Evolutionary conservation across 2,888 invertebrate species (phyloP), one percentile per base, ranked within the genome.

Genomic region (Baccha elongata): DNA sequence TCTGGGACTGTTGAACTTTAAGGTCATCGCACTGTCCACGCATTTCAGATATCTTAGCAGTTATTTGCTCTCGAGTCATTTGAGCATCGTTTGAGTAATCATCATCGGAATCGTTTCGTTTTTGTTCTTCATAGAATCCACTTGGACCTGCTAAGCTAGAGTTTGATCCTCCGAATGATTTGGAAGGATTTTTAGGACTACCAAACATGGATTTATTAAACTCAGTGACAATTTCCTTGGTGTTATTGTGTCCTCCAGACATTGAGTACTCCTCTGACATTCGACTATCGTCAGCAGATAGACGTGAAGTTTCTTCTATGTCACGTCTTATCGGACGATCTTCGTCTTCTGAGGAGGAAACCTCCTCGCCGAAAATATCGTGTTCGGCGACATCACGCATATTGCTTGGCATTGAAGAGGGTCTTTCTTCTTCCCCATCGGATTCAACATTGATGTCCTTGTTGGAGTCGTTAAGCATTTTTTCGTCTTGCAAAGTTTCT

Each of bases 301-400:
- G 91, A 50, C 93, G 93, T 85, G 95, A 96, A 26, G 92, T 94
- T 86, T 97, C 97, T 86, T 96, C 97, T 85, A 96, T 91, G 87
- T 96, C 96, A 2, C 87, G 87, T 2, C 95, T 94, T 90, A 95
- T 95, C 2, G 62, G 93, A 13, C 92, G 91, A 73, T 94, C 94
- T 85, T 95, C 95, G 52, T 92, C 89, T 84, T 96, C 96, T 37
- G 97, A 97, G 86, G 98, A 97, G 87, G 97, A 97, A 0, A 98
- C 95, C 29, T 96, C 94, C 85, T 97, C 98, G 29, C 98, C 98
- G 91, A 98, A 98, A 87, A 98, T 96, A 86, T 97, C 97, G 86
- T 95, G 94, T 86, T 95, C 95, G 55, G 93, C 94, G 88, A 91
- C 91, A 88, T 91, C 91, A 23, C 89, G 86, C 23, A 88, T 87